Evolutionary conservation across 2,797 vertebrate species (phyloP), one percentile per base, ranked within the genome.

Genomic region (Scolopax bukidnonensis): DNA sequence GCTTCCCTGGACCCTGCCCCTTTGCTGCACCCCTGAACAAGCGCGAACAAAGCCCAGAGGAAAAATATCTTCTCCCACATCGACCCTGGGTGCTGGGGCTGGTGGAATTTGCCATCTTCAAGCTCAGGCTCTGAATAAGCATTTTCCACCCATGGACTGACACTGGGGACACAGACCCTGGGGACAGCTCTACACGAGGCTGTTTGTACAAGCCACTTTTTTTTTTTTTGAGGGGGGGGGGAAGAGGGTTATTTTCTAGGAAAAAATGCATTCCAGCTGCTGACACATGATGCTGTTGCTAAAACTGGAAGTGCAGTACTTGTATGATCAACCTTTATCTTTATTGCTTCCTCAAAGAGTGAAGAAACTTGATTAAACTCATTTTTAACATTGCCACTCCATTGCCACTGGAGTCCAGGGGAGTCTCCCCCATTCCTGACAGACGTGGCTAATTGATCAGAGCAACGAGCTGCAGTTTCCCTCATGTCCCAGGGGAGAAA

Each of bases 201-300:
- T 59, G 5, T 50, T 54, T 24, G 21, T 32, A 20, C 43, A 61
- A 81, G 24, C 16, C 19, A 4, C 23, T 48, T 68, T 21, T 60
- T 61, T 36, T 36, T 36, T 36, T 36, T 36, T 36, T 7, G 36
- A 9, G 36, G 36, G 9, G 21, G 3, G 3, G 6, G 5, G 6
- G 4, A 9, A n/a, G 5, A 14, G 9, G 12, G 12, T 7, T 36
- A 30, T 32, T 64, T 82, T 64, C 47, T 71, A 4, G 16, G 45
- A 48, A 36, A 36, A 50, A 74, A 69, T 10, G 41, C 11, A 6
- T 63, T 70, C 59, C 84, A 92, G 77, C 87, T 89, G 81, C 48
- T 40, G 64, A 41, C 59, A 83, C 36, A 9, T 0, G 0, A 51
- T 0, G 4, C 40, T 70, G 0, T n/a, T 48, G 18, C 48, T 65